Percentiles rank a stretch among this genome's conserved stretches.
phyloP scores from a whole-genome alignment of 2,797 vertebrate genomes.

The Alectoris magna region DNA sequence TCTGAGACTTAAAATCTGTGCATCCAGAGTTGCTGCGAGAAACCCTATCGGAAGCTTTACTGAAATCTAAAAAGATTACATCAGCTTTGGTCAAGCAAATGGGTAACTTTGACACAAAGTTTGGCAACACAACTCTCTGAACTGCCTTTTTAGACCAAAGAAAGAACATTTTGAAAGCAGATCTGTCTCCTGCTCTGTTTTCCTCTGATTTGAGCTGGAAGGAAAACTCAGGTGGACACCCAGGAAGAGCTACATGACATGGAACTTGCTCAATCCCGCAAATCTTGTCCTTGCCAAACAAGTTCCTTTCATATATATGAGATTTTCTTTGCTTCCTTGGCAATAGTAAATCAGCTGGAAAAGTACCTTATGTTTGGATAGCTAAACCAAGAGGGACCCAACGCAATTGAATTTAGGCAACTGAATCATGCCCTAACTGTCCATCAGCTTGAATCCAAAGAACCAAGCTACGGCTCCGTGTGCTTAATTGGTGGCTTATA shows the following conservation, averaged over 20 bases:
- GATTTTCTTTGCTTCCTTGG: background rate
- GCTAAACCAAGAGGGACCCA: background rate
- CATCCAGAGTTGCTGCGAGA: too few relatives aligned
- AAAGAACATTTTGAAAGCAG: too few relatives aligned
- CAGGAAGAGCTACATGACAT: background rate
- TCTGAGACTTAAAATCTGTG: background rate
- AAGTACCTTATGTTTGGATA: background rate
- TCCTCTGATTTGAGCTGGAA: too few relatives aligned
- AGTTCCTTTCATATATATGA: background rate
- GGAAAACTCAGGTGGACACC: too few relatives aligned
- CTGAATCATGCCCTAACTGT: background rate
- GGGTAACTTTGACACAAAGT: too few relatives aligned
- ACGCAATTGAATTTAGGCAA: background rate
- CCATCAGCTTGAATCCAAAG: background rate
- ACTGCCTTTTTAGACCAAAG: too few relatives aligned
- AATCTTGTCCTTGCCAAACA: background rate
- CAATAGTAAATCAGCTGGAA: background rate
- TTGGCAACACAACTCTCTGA: too few relatives aligned
- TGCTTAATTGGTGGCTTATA: background rate
- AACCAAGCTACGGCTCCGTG: background rate
- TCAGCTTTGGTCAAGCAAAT: too few relatives aligned
- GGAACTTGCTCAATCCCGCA: background rate
- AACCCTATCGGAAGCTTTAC: too few relatives aligned
- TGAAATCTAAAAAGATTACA: too few relatives aligned
- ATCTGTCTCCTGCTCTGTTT: too few relatives aligned